These are phyloP conservation scores for Sphecodes monilicornis DNA, from an alignment of 2,888 invertebrate species.

Conservation along the genomic window DNA sequence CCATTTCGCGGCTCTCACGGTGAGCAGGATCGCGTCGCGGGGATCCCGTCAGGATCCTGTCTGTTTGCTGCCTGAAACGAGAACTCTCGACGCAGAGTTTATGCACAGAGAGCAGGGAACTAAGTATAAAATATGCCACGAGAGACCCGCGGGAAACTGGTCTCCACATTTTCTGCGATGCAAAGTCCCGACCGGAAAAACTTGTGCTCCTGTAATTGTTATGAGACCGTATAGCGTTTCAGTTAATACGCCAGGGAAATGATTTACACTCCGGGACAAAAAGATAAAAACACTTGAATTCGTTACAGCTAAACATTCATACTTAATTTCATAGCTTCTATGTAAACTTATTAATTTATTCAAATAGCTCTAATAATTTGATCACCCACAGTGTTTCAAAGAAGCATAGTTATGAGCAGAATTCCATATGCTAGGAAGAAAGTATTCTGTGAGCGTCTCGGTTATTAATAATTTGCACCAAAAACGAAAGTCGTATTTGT, in stretches of 20 bases:
- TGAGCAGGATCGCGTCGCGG: neutral
- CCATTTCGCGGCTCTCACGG: conserved; percentile 1
- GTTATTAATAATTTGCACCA: neutral
- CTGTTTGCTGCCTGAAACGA: neutral
- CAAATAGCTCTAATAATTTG: too few species aligned
- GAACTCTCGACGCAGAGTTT: neutral
- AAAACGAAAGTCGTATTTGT: neutral
- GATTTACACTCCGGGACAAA: neutral
- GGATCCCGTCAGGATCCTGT: conserved; percentile 6
- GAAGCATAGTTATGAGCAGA: too few species aligned
- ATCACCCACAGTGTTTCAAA: neutral
- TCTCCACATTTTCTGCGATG: neutral
- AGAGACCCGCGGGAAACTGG: neutral
- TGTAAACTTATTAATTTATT: neutral
- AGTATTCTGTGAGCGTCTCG: neutral
- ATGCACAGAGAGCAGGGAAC: neutral
- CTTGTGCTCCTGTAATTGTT: conserved; percentile 2
- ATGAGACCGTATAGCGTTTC: conserved; percentile 1
- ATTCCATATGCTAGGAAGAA: too few species aligned
- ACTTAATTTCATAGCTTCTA: too few species aligned
- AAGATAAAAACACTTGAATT: neutral
- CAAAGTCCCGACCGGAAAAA: conserved; percentile 2
- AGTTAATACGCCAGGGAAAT: neutral
- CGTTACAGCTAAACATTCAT: neutral
- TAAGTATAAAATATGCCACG: neutral